Percentiles rank a stretch among this genome's conserved stretches.
Conservation (phyloP, 2,113 vertebrate genomes). For the Toxostoma redivivum region DNA sequence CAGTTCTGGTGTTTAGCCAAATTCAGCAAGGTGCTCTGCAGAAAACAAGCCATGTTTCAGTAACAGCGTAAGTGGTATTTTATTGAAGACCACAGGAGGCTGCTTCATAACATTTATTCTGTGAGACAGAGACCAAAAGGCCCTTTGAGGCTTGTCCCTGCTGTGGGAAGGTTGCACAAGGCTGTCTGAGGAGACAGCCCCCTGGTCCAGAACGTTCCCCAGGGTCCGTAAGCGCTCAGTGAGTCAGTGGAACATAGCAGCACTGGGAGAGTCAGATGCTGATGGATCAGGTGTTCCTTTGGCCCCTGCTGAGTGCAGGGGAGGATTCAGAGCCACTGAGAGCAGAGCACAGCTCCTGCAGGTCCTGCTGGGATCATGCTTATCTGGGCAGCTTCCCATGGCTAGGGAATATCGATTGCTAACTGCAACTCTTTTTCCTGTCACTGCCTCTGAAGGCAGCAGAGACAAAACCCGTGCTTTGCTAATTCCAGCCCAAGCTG, state of each 20-base stretch:
- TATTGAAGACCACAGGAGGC: not conserved
- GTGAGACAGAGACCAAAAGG: not conserved
- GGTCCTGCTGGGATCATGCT: not conserved
- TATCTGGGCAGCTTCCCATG: not conserved
- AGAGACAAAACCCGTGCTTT: not conserved
- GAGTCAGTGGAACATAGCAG: not conserved
- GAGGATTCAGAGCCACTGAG: not conserved
- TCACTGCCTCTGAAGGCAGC: not conserved
- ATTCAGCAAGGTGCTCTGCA: not conserved
- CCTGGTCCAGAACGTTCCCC: not conserved
- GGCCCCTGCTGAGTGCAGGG: not conserved
- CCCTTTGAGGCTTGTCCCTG: not conserved
- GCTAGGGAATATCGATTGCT: not conserved
- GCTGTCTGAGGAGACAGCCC: not conserved
- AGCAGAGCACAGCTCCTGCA: not conserved
- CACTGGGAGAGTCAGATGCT: not conserved
- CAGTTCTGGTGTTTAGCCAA: not conserved
- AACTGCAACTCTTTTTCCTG: not conserved
- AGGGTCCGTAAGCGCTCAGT: not conserved
- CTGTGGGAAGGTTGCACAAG: not conserved
- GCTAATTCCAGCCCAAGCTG: not conserved
- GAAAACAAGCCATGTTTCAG: not conserved
- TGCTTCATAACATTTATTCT: not conserved
- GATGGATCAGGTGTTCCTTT: not conserved
- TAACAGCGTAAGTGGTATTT: not conserved